Conservation (phyloP, 1,140 invertebrate genomes). For the Heliothis subflexa region DNA sequence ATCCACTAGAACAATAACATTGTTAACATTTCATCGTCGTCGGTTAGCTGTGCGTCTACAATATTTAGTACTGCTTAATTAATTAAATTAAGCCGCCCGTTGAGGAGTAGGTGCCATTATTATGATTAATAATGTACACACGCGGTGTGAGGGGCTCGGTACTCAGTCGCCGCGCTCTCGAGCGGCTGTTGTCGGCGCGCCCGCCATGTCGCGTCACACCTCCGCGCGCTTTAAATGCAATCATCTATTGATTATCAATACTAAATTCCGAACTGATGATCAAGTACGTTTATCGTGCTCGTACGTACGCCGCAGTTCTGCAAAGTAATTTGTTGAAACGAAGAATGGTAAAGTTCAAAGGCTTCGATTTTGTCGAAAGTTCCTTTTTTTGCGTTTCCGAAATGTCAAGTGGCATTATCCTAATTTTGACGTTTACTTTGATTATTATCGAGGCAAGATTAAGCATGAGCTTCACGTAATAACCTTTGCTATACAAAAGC, state of each 20-base stretch:
- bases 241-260: constrained; percentile 13
- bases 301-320: neutral
- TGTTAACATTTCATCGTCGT: constrained; percentile 81
- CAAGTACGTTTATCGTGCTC: neutral
- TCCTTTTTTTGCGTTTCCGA: no score
- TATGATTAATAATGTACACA: constrained; percentile 72
- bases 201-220: neutral
- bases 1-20: constrained; percentile 82
- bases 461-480: neutral
- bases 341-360: no score
- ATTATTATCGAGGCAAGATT: neutral
- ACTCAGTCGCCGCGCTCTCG: neutral
- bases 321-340: no score
- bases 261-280: neutral
- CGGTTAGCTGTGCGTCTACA: constrained; percentile 70
- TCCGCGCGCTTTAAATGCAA: constrained; percentile 1
- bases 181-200: constrained; percentile 21
- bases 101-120: constrained; percentile 68
- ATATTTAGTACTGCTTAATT: constrained; percentile 79
- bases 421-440: neutral
- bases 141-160: constrained; percentile 29
- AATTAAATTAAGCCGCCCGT: constrained; percentile 74
- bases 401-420: no score
- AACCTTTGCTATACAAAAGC: neutral
- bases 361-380: no score